Conservation (phyloP, 2,888 invertebrate species). For the Pseudoips prasinana region DNA sequence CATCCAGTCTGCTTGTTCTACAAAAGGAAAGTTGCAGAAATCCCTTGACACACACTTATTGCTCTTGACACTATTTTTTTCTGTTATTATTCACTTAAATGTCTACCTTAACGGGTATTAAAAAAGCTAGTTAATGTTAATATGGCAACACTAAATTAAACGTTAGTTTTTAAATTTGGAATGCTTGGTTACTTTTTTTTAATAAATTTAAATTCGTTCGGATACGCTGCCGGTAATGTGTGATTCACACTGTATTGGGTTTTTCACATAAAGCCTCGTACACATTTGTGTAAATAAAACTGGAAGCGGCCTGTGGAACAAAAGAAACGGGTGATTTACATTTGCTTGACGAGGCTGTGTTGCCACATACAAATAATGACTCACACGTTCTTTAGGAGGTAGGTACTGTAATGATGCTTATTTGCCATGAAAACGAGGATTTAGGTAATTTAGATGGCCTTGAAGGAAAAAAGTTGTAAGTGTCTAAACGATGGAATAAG, state of each 20-base stretch:
- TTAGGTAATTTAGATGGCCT: slow-evolving; percentile 35
- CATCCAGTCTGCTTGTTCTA: slow-evolving; percentile 59
- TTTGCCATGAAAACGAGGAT: slow-evolving; percentile 37
- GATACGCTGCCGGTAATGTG: slow-evolving; percentile 39
- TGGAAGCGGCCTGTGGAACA: slow-evolving; percentile 58
- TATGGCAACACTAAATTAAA: slow-evolving; percentile 71
- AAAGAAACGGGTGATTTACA: slow-evolving; percentile 54
- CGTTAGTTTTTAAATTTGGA: slow-evolving; percentile 64
- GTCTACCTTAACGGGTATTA: slow-evolving; percentile 34
- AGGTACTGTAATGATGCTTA: slow-evolving; percentile 37
- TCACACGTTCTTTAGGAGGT: slow-evolving; percentile 51
- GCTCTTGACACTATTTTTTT: slow-evolving; percentile 75
- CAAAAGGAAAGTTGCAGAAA: slow-evolving; percentile 75
- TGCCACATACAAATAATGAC: slow-evolving; percentile 52
- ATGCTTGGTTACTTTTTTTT: slow-evolving; percentile 59
- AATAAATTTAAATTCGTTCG: slow-evolving; percentile 44
- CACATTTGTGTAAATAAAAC: slow-evolving; percentile 70
- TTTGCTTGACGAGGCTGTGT: slow-evolving; percentile 50
- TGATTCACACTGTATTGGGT: slow-evolving; percentile 54
- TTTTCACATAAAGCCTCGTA: slow-evolving; percentile 57
- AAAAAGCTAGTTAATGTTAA: slow-evolving; percentile 56
- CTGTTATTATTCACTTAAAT: slow-evolving; percentile 47
- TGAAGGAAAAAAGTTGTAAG: slow-evolving; percentile 20
- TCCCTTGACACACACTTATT: slow-evolving; percentile 77
- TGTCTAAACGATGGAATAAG: slow-evolving; percentile 11